A percentile compares a stretch with the other conserved stretches of the same genome.
phyloP scores from a whole-genome alignment of 2,797 vertebrate genomes.

The Melanotaenia pygmaea region DNA sequence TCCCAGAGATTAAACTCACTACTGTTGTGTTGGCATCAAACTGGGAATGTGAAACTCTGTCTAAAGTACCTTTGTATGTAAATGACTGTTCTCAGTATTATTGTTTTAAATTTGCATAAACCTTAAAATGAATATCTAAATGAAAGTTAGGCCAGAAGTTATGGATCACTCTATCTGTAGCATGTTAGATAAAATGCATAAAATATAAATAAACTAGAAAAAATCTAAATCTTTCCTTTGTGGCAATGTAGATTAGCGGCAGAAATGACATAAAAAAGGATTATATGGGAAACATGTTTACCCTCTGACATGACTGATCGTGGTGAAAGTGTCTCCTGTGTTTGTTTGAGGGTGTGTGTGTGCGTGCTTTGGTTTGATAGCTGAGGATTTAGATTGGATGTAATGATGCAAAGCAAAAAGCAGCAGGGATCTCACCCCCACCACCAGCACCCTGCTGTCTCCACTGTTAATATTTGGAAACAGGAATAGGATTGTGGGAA shows the following conservation, averaged over 20 bases:
- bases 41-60: not conserved
- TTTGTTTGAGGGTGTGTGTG: slow-evolving; percentile 24
- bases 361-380: slow-evolving; percentile 57
- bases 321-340: slow-evolving; percentile 12
- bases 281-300: slow-evolving; percentile 24
- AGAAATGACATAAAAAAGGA: slow-evolving; percentile 22
- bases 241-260: slow-evolving; percentile 6
- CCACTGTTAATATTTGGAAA: slow-evolving; percentile 60
- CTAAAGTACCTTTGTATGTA: not conserved
- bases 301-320: slow-evolving; percentile 21
- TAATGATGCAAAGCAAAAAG: slow-evolving; percentile 62
- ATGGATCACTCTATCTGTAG: not conserved
- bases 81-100: too few species aligned
- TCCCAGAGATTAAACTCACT: not conserved
- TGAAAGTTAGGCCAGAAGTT: not conserved
- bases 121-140: too few species aligned
- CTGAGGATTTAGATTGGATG: slow-evolving; percentile 64
- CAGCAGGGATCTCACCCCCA: slow-evolving; percentile 18
- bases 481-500: slow-evolving; percentile 3
- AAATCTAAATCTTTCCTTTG: not conserved
- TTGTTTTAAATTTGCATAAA: too few species aligned
- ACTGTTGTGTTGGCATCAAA: not conserved
- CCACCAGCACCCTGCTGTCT: slow-evolving; percentile 42
- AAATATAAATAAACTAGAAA: slow-evolving; percentile 12
- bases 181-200: not conserved